phyloP scores from a whole-genome alignment of 2,113 vertebrate genomes.

The Peucedramus taeniatus region DNA sequence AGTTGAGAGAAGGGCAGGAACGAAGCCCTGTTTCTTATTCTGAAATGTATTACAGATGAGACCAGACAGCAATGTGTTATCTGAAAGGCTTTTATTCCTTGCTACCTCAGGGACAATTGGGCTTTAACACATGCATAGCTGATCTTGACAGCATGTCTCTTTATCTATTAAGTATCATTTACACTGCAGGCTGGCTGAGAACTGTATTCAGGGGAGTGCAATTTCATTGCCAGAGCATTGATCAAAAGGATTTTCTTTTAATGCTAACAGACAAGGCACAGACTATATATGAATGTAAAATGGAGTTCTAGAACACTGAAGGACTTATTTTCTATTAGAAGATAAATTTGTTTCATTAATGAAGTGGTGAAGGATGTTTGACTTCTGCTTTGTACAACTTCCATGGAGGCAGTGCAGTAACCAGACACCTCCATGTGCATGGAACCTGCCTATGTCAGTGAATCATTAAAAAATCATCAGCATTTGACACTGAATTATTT shows the following conservation, averaged over 20 bases:
- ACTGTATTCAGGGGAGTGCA: neutral
- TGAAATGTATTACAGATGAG: neutral
- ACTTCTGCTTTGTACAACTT: neutral
- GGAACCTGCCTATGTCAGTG: neutral
- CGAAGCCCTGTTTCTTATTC: neutral
- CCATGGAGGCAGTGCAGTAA: neutral
- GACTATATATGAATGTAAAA: neutral
- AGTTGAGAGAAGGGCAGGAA: neutral
- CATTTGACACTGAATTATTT: neutral
- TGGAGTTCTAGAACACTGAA: neutral
- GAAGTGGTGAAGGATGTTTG: neutral
- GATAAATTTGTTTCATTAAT: neutral
- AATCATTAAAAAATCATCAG: neutral
- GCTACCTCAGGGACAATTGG: neutral
- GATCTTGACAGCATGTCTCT: neutral
- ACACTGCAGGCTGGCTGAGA: neutral
- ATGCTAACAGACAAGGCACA: constrained; percentile 27
- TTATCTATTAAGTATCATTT: constrained; percentile 33
- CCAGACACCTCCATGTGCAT: neutral
- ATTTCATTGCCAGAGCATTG: neutral
- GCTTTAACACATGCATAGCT: neutral
- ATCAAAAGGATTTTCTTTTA: constrained; percentile 32
- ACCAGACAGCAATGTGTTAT: neutral
- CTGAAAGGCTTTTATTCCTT: constrained; percentile 16
- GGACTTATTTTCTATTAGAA: neutral